Conservation (phyloP, 2,888 invertebrate species). For the Pteria penguin region DNA sequence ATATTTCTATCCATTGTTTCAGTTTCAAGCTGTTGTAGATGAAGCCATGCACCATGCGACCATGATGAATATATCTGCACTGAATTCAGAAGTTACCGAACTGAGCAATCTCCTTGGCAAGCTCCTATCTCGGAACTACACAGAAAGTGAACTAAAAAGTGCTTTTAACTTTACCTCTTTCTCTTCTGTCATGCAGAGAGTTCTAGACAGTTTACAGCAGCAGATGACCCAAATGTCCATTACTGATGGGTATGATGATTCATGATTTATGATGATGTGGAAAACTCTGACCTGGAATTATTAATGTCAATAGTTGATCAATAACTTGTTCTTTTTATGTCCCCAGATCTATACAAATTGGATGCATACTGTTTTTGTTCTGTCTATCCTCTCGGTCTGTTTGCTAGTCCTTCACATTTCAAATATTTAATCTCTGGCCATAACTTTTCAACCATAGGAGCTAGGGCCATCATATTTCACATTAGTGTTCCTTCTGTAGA, state of each 20-base stretch:
- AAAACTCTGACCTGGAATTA: no score
- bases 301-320: no score
- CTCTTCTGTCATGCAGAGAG: slow-evolving; percentile 15
- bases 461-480: no score
- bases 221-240: not conserved
- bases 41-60: slow-evolving; percentile 10
- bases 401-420: no score
- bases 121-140: not conserved
- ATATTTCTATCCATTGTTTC: not conserved
- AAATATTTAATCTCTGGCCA: no score
- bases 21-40: not conserved
- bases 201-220: slow-evolving; percentile 13
- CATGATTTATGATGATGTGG: no score
- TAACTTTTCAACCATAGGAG: no score
- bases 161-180: slow-evolving; percentile 31
- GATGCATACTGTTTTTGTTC: no score
- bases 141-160: slow-evolving; percentile 1
- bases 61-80: slow-evolving; percentile 1
- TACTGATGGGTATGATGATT: not conserved
- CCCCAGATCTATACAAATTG: no score
- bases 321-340: no score
- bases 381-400: no score
- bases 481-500: no score
- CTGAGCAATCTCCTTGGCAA: not conserved
- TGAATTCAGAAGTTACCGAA: not conserved